Conservation (phyloP, 2,797 vertebrate species). For the Rousettus madagascariensis region DNA sequence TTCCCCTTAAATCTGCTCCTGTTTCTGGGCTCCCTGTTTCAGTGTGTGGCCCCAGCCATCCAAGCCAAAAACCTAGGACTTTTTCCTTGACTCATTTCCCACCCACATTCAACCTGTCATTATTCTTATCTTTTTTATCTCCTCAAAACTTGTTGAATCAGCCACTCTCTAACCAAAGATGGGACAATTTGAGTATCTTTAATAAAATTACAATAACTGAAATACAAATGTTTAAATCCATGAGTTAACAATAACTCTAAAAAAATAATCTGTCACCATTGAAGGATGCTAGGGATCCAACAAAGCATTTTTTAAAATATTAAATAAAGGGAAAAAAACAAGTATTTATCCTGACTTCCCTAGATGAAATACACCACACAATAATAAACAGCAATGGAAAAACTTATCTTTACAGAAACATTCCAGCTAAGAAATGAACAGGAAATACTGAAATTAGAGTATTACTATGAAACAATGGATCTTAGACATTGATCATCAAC, state of each 20-base stretch:
- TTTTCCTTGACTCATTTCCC: neutral
- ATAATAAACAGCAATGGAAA: neutral
- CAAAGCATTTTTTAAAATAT: constrained; percentile 9
- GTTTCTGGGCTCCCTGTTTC: neutral
- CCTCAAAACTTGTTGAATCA: neutral
- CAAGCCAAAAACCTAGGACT: neutral
- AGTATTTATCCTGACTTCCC: neutral
- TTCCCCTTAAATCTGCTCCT: constrained; percentile 14
- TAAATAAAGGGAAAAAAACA: constrained; percentile 16
- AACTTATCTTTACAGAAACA: neutral
- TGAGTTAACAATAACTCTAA: constrained; percentile 13
- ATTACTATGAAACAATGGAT: constrained; percentile 31
- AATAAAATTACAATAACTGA: neutral
- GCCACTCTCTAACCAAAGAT: neutral
- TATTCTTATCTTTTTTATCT: neutral
- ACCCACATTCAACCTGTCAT: neutral
- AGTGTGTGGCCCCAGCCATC: neutral
- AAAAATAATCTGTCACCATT: neutral
- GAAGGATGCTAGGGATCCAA: neutral
- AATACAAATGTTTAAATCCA: constrained; percentile 19
- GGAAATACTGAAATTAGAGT: constrained; percentile 34
- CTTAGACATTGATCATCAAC: neutral
- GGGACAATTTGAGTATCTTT: neutral
- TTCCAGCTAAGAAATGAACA: neutral
- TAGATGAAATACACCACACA: constrained; percentile 1